Evolutionary conservation across 2,797 vertebrate genomes (phyloP), one percentile per base, ranked within the genome.

Genomic region (Pangasius mekongensis): DNA sequence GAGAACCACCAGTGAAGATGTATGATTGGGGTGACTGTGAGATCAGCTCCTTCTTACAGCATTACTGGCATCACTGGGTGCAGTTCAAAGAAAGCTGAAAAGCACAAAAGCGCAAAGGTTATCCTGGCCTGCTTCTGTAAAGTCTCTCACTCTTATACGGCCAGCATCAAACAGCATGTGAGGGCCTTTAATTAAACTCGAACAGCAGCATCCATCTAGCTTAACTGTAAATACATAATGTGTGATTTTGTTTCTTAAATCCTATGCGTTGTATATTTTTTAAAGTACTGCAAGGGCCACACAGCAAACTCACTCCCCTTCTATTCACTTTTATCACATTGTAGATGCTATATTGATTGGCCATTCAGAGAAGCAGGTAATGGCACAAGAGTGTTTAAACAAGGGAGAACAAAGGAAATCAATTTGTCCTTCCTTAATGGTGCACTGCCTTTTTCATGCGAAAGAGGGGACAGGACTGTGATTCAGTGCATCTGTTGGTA

Each of bases 241-340:
- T 91, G 91, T 92, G 94, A 94, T 92, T 94, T 92, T 92, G 93
- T 92, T 92, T 91, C 91, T 86, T 93, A 92, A 94, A 93, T 92
- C 92, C 89, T 90, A 86, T 87, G 87, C 89, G 92, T 94, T 93
- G 93, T 90, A 91, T 86, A 87, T 90, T 90, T 81, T 81, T 83
- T 11, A 10, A 84, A 88, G 82, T 89, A 92, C 76, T 58, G 78
- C 20, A 36, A n/a, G 69, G 30, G 33, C 69, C 69, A 73, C 56
- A 18, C 13, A 76, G 30, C 27, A 62, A 69, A 54, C 60, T 54
- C 91, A 89, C 92, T 90, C 88, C 80, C 64, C 88, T 92, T 88
- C 80, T 84, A 90, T 0, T 0, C 1, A 89, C 91, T 94, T 94
- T 93, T 89, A 92, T 93, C 91, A 93, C 93, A 91, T 94, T 93